phyloP scores from a whole-genome alignment of 2,888 invertebrate species.

The Cryptocephalus primarius region DNA sequence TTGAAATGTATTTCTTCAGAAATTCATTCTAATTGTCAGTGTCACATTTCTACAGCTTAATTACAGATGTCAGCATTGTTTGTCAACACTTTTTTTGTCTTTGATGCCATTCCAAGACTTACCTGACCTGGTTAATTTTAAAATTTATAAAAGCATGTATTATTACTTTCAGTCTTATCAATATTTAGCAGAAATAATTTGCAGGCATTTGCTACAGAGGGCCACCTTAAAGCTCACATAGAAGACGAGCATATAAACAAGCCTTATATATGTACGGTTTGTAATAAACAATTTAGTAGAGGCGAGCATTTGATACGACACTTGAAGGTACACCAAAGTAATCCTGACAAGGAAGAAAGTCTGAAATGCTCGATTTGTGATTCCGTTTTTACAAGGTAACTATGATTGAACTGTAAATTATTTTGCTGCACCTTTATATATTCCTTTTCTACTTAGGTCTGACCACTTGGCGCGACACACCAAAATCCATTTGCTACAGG shows the following conservation, averaged over 20 bases:
- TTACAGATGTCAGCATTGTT: too few species aligned
- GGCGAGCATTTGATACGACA: slow-evolving; percentile 38
- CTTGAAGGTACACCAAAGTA: slow-evolving; percentile 31
- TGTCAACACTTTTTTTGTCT: too few species aligned
- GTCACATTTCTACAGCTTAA: too few species aligned
- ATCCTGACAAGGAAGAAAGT: slow-evolving; percentile 20
- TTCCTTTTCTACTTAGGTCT: slow-evolving; percentile 38
- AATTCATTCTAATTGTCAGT: too few species aligned
- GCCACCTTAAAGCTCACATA: slow-evolving; percentile 31
- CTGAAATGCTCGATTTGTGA: slow-evolving; percentile 37
- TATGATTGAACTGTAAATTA: slow-evolving; percentile 1
- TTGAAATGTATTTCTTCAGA: too few species aligned
- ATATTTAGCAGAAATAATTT: neutral
- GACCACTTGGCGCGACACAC: slow-evolving; percentile 54
- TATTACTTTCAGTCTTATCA: too few species aligned
- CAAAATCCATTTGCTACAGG: slow-evolving; percentile 44
- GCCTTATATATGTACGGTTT: slow-evolving; percentile 35
- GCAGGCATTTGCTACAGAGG: slow-evolving; percentile 30
- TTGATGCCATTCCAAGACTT: too few species aligned
- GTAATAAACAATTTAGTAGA: slow-evolving; percentile 34
- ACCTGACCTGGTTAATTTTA: too few species aligned
- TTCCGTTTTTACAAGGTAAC: slow-evolving; percentile 30
- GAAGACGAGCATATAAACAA: slow-evolving; percentile 36
- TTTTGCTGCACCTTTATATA: neutral
- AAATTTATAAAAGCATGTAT: too few species aligned